Evolutionary conservation across 2,113 vertebrate genomes (phyloP), one percentile per base, ranked within the genome.

Genomic region (Pseudolaguvia tuberculata): DNA sequence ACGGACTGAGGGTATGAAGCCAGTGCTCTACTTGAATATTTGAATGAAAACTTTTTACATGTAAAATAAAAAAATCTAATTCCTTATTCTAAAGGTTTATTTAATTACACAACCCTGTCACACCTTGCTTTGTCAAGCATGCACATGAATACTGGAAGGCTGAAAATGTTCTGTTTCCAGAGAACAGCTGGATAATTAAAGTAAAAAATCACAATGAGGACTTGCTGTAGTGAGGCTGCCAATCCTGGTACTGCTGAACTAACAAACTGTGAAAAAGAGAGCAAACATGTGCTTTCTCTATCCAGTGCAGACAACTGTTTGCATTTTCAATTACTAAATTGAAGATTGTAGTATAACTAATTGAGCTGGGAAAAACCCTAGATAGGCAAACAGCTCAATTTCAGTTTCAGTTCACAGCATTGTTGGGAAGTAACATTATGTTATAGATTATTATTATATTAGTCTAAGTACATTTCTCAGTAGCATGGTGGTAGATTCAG

Each of bases 161-260:
- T 7, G 17, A 56, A 59, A 51, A 15, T 51, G 18, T 31, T 58
- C 65, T 25, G 25, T 58, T 58, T 68, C 25, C 15, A 61, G 29
- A 70, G 75, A 57, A 51, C 47, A 52, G 67, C n/a, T 62, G 31
- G 42, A 5, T 42, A 21, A 52, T 25, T 61, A n/a, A 57, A 70
- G 66, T 76, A 53, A n/a, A 59, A 76, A 76, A 29, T 47, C 53
- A 76, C 45, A 70, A 29, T 25, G 6, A 51, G 48, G 23, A 52
- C 21, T 21, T 53, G 72, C 61, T 45, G 50, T 50, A 55, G 72
- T 35, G 20, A 51, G 51, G 72, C 7, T 55, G 35, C 48, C 9
- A 23, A 55, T 65, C 31, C 29, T 65, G 72, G 50, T 76, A 31
- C 56, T 42, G 47, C 15, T 65, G 29, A 63, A 21, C 72, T 73